These are phyloP conservation scores for Lasioglossum pauxillum DNA, from an alignment of 2,888 invertebrate genomes.

Conservation along the genomic window DNA sequence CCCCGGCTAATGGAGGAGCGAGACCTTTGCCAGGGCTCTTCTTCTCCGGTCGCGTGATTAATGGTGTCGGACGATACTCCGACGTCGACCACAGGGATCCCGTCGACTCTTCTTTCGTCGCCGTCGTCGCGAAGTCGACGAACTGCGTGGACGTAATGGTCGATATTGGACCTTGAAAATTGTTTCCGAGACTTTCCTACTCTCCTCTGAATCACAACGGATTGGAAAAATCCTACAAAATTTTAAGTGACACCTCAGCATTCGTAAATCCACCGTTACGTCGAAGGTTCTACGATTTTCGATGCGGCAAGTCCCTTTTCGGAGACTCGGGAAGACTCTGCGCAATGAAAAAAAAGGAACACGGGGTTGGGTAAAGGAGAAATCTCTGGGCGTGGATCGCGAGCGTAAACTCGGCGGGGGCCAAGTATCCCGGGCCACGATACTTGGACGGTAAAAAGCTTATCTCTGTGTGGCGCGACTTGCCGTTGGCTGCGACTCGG, in stretches of 20 bases:
- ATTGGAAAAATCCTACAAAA: not conserved
- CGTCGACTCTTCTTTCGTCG: conserved; percentile 30
- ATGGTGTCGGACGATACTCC: conserved; percentile 61
- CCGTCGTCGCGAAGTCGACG: not conserved
- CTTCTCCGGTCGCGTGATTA: conserved; percentile 64
- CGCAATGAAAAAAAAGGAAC: not conserved
- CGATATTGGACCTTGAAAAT: not conserved
- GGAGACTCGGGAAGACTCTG: not conserved
- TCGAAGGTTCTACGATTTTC: not conserved
- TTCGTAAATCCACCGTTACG: too few relatives aligned
- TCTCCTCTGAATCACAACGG: not conserved
- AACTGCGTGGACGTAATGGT: not conserved
- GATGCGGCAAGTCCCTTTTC: not conserved
- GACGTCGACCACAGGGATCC: conserved; percentile 63
- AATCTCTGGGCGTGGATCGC: not conserved
- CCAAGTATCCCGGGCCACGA: conserved; percentile 34
- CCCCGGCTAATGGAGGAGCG: conserved; percentile 44
- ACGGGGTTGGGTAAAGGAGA: not conserved
- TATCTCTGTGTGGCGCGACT: conserved; percentile 63
- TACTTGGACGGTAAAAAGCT: conserved; percentile 65
- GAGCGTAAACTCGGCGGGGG: conserved; percentile 12
- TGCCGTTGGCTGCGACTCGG: conserved; percentile 49
- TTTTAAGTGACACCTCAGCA: too few relatives aligned
- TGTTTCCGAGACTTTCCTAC: not conserved
- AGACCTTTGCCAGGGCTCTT: conserved; percentile 54